Conservation (phyloP, 1,140 invertebrate species). For the Elysia chlorotica region DNA sequence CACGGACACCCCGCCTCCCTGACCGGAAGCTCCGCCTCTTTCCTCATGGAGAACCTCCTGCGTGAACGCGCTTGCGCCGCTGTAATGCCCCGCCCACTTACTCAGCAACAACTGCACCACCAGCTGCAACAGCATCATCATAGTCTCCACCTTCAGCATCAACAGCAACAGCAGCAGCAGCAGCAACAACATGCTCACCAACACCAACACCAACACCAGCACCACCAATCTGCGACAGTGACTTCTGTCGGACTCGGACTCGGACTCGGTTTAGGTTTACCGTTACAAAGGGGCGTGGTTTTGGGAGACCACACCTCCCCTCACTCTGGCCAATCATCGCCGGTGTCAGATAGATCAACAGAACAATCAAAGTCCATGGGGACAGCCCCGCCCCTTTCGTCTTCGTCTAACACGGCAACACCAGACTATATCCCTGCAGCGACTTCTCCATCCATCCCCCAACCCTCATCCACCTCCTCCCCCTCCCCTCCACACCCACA, state of each 20-base stretch:
- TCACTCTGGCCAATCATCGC: constrained; percentile 8
- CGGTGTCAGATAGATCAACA: neutral
- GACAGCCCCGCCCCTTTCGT: neutral
- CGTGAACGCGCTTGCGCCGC: constrained; percentile 2
- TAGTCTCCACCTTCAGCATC: too few species aligned
- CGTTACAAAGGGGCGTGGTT: neutral
- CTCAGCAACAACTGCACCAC: too few species aligned
- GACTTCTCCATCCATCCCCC: constrained; percentile 5
- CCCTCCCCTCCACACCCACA: neutral
- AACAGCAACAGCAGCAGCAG: too few species aligned
- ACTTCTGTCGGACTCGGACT: constrained; percentile 5
- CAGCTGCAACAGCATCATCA: too few species aligned
- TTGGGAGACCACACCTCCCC: constrained; percentile 3
- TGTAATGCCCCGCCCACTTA: constrained; percentile 11
- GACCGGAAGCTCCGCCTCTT: constrained; percentile 7
- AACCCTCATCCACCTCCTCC: neutral
- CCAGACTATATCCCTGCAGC: neutral
- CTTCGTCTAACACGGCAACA: neutral
- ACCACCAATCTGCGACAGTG: constrained; percentile 4
- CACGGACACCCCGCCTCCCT: neutral
- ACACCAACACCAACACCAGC: too few species aligned
- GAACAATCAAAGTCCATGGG: neutral
- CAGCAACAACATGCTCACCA: too few species aligned
- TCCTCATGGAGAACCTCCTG: constrained; percentile 22
- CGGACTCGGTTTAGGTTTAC: constrained; percentile 3